Percentiles rank a stretch among this genome's conserved stretches.
Conservation (phyloP, 2,797 vertebrate genomes). For the Caiman crocodilus region DNA sequence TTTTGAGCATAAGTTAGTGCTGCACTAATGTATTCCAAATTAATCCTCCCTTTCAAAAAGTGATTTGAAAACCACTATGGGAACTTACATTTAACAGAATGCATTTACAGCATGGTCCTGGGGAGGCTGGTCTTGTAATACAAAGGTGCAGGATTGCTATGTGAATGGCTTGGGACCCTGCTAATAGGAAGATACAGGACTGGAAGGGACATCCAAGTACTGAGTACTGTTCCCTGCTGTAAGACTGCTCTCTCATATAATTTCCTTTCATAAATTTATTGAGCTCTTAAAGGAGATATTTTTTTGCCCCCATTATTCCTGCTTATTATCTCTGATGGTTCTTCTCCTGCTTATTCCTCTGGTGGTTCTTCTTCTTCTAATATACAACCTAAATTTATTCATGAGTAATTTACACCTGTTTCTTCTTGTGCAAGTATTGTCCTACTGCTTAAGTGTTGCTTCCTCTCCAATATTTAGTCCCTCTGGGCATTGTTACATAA, state of each 20-base stretch:
- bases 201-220: neutral
- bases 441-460: neutral
- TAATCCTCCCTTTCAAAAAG: neutral
- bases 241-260: neutral
- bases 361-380: neutral
- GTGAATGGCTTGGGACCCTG: neutral
- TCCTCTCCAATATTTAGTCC: neutral
- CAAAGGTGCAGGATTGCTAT: neutral
- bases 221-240: neutral
- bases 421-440: neutral
- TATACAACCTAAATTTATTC: neutral
- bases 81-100: neutral
- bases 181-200: neutral
- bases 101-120: neutral
- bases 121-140: neutral
- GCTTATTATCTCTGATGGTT: neutral
- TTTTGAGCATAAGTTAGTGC: neutral
- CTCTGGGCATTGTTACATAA: neutral
- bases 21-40: neutral
- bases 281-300: neutral
- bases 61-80: neutral
- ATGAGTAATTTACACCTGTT: neutral
- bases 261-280: neutral
- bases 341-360: neutral
- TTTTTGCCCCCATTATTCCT: neutral